A percentile compares a stretch with the other conserved stretches of the same genome.
phyloP scores from a whole-genome alignment of 2,113 vertebrate species.

The Symphodus melops region DNA sequence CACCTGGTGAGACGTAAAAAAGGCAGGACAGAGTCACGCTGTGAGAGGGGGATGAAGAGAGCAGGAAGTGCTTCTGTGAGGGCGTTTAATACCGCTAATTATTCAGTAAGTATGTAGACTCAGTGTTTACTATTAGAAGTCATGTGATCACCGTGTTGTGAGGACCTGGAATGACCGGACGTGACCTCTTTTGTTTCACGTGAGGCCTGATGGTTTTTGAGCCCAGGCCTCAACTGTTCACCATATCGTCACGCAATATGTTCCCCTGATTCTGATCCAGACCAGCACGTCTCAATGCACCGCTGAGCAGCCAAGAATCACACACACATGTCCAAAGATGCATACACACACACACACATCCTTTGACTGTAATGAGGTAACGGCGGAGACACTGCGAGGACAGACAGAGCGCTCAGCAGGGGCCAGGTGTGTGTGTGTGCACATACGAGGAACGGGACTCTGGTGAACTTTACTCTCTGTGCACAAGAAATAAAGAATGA shows the following conservation, averaged over 20 bases:
- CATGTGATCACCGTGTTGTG: not conserved
- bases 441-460: no score
- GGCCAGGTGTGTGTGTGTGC: no score
- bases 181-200: not conserved
- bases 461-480: no score
- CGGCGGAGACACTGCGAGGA: conserved; percentile 26
- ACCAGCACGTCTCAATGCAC: conserved; percentile 39
- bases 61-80: not conserved
- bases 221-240: conserved; percentile 29
- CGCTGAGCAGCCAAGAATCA: conserved; percentile 28
- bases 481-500: no score
- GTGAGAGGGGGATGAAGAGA: not conserved
- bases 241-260: conserved; percentile 58
- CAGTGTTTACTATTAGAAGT: not conserved
- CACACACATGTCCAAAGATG: not conserved
- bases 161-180: not conserved
- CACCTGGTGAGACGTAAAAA: conserved; percentile 81
- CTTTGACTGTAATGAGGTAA: conserved; percentile 61
- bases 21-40: not conserved
- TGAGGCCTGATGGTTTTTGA: conserved; percentile 16
- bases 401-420: conserved; percentile 44
- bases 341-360: conserved; percentile 23
- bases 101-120: no score
- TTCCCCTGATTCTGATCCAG: conserved; percentile 63
- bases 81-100: no score